These are phyloP conservation scores for Abrostola triplasia DNA, from an alignment of 2,888 invertebrate genomes.

Conservation along the genomic window DNA sequence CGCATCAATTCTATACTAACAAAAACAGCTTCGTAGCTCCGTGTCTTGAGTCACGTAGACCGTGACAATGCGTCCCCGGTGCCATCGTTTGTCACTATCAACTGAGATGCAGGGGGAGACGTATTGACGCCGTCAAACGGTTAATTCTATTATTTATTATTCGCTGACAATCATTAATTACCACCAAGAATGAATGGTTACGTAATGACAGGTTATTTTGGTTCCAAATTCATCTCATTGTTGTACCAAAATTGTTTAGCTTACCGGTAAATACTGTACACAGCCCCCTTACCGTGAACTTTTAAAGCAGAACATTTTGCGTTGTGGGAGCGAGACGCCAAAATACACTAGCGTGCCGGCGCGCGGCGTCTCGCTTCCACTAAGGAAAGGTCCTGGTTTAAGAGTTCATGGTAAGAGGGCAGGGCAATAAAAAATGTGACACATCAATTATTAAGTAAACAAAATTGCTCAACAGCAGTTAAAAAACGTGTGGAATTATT, in stretches of 20 bases:
- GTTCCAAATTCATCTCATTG: neutral
- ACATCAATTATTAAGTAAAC: no score
- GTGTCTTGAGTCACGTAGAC: conserved; percentile 66
- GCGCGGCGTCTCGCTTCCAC: no score
- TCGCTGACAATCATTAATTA: conserved; percentile 2
- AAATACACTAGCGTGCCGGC: no score
- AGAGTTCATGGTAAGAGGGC: no score
- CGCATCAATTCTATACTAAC: conserved; percentile 7
- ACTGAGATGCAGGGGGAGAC: conserved; percentile 45
- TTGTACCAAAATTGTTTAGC: neutral
- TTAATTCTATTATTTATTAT: conserved; percentile 5
- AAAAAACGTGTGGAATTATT: no score
- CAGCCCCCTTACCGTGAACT: no score
- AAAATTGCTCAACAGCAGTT: no score
- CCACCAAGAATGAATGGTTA: neutral
- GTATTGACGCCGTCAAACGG: conserved; percentile 24
- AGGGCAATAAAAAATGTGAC: neutral
- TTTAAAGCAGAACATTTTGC: no score
- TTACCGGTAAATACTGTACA: neutral
- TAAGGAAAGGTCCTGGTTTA: no score
- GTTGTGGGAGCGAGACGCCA: no score
- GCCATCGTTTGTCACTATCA: conserved; percentile 70
- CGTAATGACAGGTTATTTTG: neutral
- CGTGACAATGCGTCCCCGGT: conserved; percentile 46
- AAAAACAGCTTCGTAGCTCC: conserved; percentile 35